Conservation (phyloP, 2,888 invertebrate species). For the Metalampra italica region DNA sequence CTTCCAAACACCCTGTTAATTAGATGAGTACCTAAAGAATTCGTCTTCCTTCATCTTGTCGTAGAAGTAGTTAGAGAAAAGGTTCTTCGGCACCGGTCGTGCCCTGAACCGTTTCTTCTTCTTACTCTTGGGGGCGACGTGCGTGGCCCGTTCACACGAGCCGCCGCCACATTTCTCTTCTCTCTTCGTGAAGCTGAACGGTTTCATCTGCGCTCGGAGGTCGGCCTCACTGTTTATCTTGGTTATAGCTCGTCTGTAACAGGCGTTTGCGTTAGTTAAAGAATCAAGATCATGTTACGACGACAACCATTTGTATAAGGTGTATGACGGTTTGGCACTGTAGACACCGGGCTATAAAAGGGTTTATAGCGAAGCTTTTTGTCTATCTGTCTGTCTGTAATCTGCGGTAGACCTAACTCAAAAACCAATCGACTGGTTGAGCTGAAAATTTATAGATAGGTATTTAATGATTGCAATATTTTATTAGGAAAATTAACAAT, state of each 20-base stretch:
- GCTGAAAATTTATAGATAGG: too few species aligned
- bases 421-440: too few species aligned
- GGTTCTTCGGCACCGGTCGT: constrained; percentile 83
- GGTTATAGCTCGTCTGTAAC: constrained; percentile 74
- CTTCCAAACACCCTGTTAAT: too few species aligned
- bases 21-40: constrained; percentile 85
- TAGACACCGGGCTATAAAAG: too few species aligned
- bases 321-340: too few species aligned
- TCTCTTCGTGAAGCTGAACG: constrained; percentile 80
- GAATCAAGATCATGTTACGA: too few species aligned
- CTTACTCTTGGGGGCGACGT: constrained; percentile 51
- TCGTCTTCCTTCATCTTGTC: constrained; percentile 85
- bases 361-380: too few species aligned
- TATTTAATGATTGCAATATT: too few species aligned
- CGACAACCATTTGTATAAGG: too few species aligned
- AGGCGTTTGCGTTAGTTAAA: neutral
- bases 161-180: constrained; percentile 72
- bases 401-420: too few species aligned
- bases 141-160: constrained; percentile 52
- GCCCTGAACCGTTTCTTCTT: constrained; percentile 80
- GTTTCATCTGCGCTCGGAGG: constrained; percentile 81
- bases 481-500: too few species aligned
- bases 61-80: constrained; percentile 84
- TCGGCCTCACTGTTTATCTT: constrained; percentile 80
- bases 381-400: too few species aligned